Conservation (phyloP, 2,888 invertebrate genomes). For the Chironomus tentans region DNA sequence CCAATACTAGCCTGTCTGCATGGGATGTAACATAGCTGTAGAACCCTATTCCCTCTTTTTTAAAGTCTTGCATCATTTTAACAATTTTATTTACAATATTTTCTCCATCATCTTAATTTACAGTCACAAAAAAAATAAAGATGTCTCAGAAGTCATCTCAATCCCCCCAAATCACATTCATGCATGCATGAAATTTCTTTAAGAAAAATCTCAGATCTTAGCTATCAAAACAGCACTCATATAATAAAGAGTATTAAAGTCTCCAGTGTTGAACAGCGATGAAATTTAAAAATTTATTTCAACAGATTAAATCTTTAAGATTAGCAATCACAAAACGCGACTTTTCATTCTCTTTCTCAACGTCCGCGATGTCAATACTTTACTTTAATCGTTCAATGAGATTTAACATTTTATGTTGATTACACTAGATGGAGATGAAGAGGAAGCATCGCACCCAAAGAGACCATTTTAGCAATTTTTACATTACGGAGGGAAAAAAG, state of each 20-base stretch:
- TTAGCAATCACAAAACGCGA: not conserved
- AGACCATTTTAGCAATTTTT: too few species aligned
- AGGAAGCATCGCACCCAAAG: not conserved
- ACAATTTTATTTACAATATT: not conserved
- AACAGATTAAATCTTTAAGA: not conserved
- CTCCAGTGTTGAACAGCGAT: not conserved
- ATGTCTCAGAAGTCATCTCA: too few species aligned
- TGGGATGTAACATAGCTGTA: too few species aligned
- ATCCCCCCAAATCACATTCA: not conserved
- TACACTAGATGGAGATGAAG: not conserved
- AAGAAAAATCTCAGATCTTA: not conserved
- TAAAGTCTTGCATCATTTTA: too few species aligned
- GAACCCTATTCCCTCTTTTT: too few species aligned
- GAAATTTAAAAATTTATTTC: conserved; percentile 8
- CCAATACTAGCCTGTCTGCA: too few species aligned
- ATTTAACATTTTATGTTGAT: conserved; percentile 7
- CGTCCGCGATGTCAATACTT: not conserved
- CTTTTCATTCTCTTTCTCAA: not conserved
- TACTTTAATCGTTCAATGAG: conserved; percentile 15
- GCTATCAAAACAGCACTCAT: not conserved
- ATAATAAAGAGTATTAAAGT: not conserved
- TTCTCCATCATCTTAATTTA: not conserved
- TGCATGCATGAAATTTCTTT: not conserved
- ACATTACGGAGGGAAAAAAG: too few species aligned
- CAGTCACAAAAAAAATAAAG: too few species aligned